Conservation (phyloP, 2,888 invertebrate genomes). For the Monoplex corrugatus region DNA sequence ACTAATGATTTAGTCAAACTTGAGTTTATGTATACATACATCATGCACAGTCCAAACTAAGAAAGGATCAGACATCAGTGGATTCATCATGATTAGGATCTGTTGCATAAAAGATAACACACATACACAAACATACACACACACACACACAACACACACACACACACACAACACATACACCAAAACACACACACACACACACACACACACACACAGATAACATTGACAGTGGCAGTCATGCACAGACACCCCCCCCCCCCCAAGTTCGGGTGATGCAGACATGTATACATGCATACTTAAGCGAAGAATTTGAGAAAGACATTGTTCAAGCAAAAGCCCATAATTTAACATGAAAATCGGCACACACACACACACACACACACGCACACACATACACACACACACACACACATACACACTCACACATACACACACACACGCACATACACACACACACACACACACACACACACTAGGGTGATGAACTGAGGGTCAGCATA, state of each 20-base stretch:
- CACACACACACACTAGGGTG: neutral
- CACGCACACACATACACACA: neutral
- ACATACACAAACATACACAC: no score
- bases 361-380: neutral
- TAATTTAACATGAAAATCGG: neutral
- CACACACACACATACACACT: conserved; percentile 11
- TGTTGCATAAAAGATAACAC: no score
- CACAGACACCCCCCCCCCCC: neutral
- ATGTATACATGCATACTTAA: neutral
- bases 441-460: neutral
- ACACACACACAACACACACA: no score
- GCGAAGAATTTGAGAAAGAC: neutral
- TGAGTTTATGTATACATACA: no score
- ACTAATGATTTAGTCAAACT: no score
- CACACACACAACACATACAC: no score
- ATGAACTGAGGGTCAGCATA: no score
- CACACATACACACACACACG: neutral
- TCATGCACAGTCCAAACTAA: no score
- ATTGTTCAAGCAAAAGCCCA: no score
- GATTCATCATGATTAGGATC: no score
- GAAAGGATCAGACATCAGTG: no score
- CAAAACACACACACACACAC: neutral
- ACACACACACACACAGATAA: neutral
- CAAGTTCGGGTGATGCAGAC: neutral
- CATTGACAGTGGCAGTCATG: neutral